Percentiles rank a stretch among this genome's conserved stretches.
phyloP scores from a whole-genome alignment of 2,113 vertebrate genomes.

The Parotia lawesii region DNA sequence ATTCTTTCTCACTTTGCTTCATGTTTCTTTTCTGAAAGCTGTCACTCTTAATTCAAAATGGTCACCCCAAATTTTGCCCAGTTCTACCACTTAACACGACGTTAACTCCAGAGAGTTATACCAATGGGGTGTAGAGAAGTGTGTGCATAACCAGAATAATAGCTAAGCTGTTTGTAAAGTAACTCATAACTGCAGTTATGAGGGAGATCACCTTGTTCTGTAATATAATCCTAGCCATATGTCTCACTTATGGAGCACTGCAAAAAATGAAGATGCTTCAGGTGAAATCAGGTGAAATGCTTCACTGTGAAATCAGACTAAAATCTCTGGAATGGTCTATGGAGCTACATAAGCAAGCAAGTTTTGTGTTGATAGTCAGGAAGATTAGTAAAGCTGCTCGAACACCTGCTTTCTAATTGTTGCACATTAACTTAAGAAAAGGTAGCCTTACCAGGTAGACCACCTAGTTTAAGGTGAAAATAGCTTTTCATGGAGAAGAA shows the following conservation, averaged over 20 bases:
- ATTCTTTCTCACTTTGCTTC: neutral
- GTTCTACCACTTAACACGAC: neutral
- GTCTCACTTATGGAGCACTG: neutral
- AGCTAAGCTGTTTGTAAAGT: neutral
- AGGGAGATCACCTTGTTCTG: neutral
- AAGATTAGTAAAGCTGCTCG: neutral
- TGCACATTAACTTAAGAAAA: neutral
- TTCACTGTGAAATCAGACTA: neutral
- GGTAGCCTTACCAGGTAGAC: neutral
- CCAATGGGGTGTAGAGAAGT: neutral
- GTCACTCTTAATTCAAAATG: neutral
- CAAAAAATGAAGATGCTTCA: neutral
- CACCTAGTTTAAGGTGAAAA: neutral
- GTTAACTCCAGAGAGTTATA: neutral
- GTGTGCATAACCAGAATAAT: neutral
- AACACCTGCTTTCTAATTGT: neutral
- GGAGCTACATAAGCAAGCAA: neutral
- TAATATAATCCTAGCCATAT: neutral
- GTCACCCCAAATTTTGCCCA: neutral
- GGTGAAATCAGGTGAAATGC: neutral
- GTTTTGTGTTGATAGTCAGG: neutral
- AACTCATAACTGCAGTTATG: neutral
- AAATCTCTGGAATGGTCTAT: neutral
- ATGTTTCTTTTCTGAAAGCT: neutral
- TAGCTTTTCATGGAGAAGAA: neutral